A percentile compares a stretch with the other conserved stretches of the same genome.
Evolutionary conservation across 2,113 vertebrate genomes (phyloP).

Genomic region (Murina feae): DNA sequence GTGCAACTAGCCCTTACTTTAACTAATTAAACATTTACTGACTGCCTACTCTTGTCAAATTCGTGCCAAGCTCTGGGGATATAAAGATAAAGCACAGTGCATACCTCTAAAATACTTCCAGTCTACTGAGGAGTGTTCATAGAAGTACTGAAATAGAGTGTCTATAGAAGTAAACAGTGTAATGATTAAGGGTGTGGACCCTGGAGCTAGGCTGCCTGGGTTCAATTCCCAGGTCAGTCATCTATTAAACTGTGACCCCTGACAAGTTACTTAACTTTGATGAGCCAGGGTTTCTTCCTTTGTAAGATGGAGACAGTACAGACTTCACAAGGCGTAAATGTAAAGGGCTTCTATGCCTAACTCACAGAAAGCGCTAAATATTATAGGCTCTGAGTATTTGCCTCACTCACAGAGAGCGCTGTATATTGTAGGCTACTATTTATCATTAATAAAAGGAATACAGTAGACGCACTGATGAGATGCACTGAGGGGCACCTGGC

Average conservation of each 20-base stretch:
- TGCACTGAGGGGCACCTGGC: background rate
- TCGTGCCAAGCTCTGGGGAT: background rate
- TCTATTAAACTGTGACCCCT: background rate
- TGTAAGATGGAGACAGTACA: background rate
- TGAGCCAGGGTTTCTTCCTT: background rate
- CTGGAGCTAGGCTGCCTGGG: background rate
- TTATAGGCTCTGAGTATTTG: background rate
- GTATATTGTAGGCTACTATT: background rate
- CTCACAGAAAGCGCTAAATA: background rate
- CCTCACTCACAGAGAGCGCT: background rate
- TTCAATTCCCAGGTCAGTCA: background rate
- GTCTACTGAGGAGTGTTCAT: background rate
- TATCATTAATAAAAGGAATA: background rate
- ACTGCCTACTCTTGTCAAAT: conserved; percentile 30
- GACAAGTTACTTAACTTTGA: conserved; percentile 17
- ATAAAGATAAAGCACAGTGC: background rate
- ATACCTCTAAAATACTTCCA: conserved; percentile 27
- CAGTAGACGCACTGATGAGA: background rate
- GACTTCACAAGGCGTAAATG: background rate
- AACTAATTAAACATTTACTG: conserved; percentile 46
- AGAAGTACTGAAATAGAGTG: background rate
- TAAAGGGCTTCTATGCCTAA: background rate
- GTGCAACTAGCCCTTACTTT: background rate
- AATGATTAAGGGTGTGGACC: background rate
- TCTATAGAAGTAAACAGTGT: background rate